Evolutionary conservation across 2,113 vertebrate genomes (phyloP), one percentile per base, ranked within the genome.

Genomic region (Synodontis membranacea): DNA sequence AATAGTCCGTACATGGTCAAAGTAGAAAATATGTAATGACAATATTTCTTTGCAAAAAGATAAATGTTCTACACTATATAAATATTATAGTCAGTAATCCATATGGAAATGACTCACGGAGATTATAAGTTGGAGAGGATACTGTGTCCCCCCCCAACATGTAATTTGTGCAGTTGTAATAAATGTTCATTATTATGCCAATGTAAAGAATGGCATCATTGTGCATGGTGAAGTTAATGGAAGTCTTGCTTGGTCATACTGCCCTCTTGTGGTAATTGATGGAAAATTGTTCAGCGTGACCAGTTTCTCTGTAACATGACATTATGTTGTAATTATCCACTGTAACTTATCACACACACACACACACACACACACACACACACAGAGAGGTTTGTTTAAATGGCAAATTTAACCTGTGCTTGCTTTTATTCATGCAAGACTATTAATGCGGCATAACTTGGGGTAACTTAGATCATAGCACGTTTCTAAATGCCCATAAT

Each of bases 181-280:
- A 52, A 2, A 39, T 28, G n/a, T 12, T 62, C 28, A 5, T 70
- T 10, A 83, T 23, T 50, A 34, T n/a, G 37, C 5, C 17, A 31
- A 10, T 21, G 42, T 84, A 4, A 42, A 75, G 70, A 84, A 84
- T 23, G 39, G 8, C 19, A 0, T 21, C 34, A 15, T 25, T 70
- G 44, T 50, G 17, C 28, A 74, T 25, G 6, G 23, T 44, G 28
- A 76, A 23, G 17, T 54, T 79, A 54, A 44, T 19, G 19, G n/a
- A 66, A 64, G 25, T 15, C 46, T 85, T 68, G 56, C 11, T 81
- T 66, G 82, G 48, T 14, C 48, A 44, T 89, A 31, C 84, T 78
- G 60, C 83, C 70, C 79, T 85, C 88, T 72, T 78, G 56, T 68
- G 83, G 82, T 10, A 10, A n/a, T n/a, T n/a, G n/a, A n/a, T n/a